Base-by-base conservation (phyloP, 1,140 invertebrate species). In the Nephila pilipes region DNA sequence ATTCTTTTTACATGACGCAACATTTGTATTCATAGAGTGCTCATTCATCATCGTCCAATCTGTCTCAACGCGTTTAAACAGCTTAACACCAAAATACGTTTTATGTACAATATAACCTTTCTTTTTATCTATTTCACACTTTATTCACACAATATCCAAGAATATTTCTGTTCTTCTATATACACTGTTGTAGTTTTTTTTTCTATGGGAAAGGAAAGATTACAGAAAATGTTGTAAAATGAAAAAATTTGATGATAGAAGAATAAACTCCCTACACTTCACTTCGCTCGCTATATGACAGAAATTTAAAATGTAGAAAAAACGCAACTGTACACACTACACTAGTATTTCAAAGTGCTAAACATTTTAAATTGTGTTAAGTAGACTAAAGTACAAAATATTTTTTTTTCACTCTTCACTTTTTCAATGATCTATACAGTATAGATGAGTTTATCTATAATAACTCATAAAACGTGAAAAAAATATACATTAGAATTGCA, bases 321-420 rank as follows among this genome's bases (percentile, higher is more conserved):
- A 88, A 88, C 87, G 46, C 63, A 88, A 88, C 63, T 88, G 87
- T 88, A 88, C 87, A 88, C 16, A n/a, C 87, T 88, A 88, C 63
- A 46, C 87, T 88, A 88, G 25, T 88, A 69, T 88, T 60, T 88
- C 58, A 54, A 87, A 88, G 63, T 88, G 60, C 87, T 88, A 88
- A 69, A 75, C 63, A 88, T 69, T 32, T 87, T 87, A 32, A 75
- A 75, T 75, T 18, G 63, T 88, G 63, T 69, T 46, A 75, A 46
- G 36, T 69, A 65, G 58, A 69, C 87, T 88, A 88, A 65, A 88
- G 69, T 88, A 88, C 63, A 88, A 88, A 88, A 88, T 88, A 85
- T 58, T 32, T 12, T 85, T 58, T 57, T 25, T 69, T 55, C 58
- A 69, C 25, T 46, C 46, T 55, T 69, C 58, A 29, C 60, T 46